Conservation (phyloP, 2,888 invertebrate genomes). For the Congeria kusceri region DNA sequence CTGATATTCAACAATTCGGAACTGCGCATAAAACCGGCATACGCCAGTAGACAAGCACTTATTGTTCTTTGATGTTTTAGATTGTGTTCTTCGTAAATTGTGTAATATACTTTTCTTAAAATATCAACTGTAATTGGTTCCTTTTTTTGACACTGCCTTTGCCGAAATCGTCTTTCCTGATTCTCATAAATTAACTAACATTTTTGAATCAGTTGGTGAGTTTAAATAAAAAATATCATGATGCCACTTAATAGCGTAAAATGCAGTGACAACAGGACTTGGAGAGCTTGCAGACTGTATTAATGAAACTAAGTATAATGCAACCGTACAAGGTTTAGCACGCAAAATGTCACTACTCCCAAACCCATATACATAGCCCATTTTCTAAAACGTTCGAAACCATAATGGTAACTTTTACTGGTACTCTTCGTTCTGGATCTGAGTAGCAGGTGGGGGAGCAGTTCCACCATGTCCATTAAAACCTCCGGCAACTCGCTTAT, state of each 20-base stretch:
- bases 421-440: constrained; percentile 12
- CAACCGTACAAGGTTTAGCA: constrained; percentile 20
- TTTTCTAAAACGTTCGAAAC: constrained; percentile 9
- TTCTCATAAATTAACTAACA: constrained; percentile 38
- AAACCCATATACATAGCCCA: constrained; percentile 24
- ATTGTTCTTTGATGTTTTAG: constrained; percentile 31
- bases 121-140: constrained; percentile 25
- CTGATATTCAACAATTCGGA: constrained; percentile 28
- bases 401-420: constrained; percentile 17
- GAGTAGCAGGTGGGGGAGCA: constrained; percentile 21
- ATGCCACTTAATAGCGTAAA: constrained; percentile 32
- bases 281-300: constrained; percentile 37
- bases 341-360: constrained; percentile 6
- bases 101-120: not conserved
- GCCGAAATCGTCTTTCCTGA: constrained; percentile 20
- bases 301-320: constrained; percentile 29
- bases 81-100: constrained; percentile 16
- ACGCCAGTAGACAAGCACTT: constrained; percentile 26
- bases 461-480: constrained; percentile 29
- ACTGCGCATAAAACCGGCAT: too few relatives aligned
- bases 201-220: constrained; percentile 2
- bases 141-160: constrained; percentile 13
- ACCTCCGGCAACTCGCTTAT: constrained; percentile 21
- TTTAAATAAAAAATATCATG: constrained; percentile 24
- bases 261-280: constrained; percentile 22